Evolutionary conservation across 2,888 invertebrate genomes (phyloP).

Genomic region (Brenthis ino): DNA sequence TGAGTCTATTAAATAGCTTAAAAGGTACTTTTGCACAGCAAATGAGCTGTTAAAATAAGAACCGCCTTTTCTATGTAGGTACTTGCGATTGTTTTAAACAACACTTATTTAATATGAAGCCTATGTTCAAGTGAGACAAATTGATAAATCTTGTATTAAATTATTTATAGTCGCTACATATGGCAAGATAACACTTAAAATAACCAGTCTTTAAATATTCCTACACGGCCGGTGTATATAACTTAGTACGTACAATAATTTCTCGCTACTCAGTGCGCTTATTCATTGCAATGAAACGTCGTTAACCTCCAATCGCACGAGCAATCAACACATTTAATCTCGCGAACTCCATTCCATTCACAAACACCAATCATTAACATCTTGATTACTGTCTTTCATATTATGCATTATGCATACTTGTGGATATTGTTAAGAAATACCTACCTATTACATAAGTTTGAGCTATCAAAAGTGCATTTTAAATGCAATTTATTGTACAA

Average conservation of each 20-base stretch:
- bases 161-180: constrained; percentile 1
- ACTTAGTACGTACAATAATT: constrained; percentile 9
- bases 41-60: too few species aligned
- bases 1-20: too few species aligned
- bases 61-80: too few species aligned
- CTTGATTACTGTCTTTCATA: constrained; percentile 21
- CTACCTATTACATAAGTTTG: constrained; percentile 2
- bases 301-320: constrained; percentile 29
- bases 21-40: too few species aligned
- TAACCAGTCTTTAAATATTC: not conserved
- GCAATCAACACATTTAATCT: constrained; percentile 31
- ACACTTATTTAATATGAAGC: too few species aligned
- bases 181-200: constrained; percentile 7
- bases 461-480: not conserved
- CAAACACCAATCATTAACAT: constrained; percentile 14
- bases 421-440: not conserved
- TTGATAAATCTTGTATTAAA: constrained; percentile 4
- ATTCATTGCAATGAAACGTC: constrained; percentile 23
- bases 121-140: not conserved
- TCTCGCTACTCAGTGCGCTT: constrained; percentile 7
- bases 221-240: not conserved
- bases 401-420: not conserved
- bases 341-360: constrained; percentile 25
- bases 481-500: too few species aligned
- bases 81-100: too few species aligned